Evolutionary conservation across 1,140 invertebrate genomes (phyloP).

Genomic region (Holotrichia oblita): DNA sequence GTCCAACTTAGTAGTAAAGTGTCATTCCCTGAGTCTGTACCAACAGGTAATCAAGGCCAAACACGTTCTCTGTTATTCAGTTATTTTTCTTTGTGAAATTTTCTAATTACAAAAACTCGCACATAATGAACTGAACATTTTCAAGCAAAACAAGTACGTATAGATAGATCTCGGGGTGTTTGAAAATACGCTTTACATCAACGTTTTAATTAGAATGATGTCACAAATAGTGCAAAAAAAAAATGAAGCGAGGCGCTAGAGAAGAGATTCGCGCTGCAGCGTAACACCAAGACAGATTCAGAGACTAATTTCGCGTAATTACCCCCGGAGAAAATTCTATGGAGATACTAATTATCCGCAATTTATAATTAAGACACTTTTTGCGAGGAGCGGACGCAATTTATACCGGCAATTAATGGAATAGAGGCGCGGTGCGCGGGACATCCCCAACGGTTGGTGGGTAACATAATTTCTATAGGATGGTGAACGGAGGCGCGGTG

Average conservation of each 20-base stretch:
- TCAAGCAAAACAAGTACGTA: no score
- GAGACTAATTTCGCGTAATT: slow-evolving; percentile 17
- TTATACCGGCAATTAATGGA: slow-evolving; percentile 31
- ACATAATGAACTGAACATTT: no score
- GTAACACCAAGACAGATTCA: background rate
- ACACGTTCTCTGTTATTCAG: no score
- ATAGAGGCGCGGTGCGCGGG: background rate
- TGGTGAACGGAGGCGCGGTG: background rate
- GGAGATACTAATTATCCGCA: slow-evolving; percentile 24
- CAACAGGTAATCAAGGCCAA: no score
- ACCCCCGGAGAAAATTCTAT: slow-evolving; percentile 22
- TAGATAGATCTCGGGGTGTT: no score
- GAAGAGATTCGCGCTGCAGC: background rate
- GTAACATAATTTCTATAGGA: background rate
- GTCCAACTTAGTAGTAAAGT: no score
- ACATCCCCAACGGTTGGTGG: background rate
- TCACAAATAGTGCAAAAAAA: background rate
- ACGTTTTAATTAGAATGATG: slow-evolving; percentile 8
- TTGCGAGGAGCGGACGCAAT: slow-evolving; percentile 4
- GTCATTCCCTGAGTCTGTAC: no score
- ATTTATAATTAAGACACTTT: slow-evolving; percentile 36
- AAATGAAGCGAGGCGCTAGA: background rate
- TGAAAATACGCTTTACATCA: no score
- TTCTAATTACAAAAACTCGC: no score
- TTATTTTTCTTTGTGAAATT: no score